phyloP scores from a whole-genome alignment of 2,888 invertebrate species.

The Neoaliturus tenellus region DNA sequence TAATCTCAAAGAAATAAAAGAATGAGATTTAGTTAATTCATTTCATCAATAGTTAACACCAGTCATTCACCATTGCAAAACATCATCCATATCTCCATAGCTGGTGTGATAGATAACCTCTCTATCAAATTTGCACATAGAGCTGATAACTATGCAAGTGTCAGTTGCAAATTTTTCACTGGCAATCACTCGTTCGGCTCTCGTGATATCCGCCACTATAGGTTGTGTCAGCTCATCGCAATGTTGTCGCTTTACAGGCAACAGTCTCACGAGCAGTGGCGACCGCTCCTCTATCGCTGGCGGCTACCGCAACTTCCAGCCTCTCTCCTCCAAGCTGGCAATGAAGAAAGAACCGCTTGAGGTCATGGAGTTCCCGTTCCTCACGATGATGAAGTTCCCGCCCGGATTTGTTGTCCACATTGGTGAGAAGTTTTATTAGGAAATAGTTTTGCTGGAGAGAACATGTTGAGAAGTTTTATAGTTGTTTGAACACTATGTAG shows the following conservation, averaged over 20 bases:
- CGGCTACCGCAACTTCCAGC: conserved; percentile 69
- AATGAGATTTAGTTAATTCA: too few species aligned
- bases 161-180: neutral
- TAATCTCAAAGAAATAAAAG: too few species aligned
- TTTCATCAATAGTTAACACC: neutral
- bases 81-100: neutral
- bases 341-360: conserved; percentile 68
- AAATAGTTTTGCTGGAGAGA: conserved; percentile 36
- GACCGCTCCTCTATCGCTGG: conserved; percentile 78
- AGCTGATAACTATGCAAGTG: neutral
- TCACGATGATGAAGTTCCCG: conserved; percentile 95
- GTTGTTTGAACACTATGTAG: too few species aligned
- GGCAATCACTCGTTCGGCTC: neutral
- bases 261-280: conserved; percentile 83
- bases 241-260: conserved; percentile 75
- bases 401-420: conserved; percentile 91
- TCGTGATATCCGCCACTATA: neutral
- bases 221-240: neutral
- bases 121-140: neutral
- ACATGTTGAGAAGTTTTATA: too few species aligned
- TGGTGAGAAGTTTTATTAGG: conserved; percentile 74
- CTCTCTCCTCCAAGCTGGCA: conserved; percentile 56
- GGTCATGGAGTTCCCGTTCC: conserved; percentile 90
- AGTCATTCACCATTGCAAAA: neutral
- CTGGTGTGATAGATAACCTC: neutral